Percentiles rank a stretch among this genome's conserved stretches.
These are phyloP conservation scores for Gorsachius magnificus DNA, from an alignment of 2,797 vertebrate genomes.

Conservation along the genomic window DNA sequence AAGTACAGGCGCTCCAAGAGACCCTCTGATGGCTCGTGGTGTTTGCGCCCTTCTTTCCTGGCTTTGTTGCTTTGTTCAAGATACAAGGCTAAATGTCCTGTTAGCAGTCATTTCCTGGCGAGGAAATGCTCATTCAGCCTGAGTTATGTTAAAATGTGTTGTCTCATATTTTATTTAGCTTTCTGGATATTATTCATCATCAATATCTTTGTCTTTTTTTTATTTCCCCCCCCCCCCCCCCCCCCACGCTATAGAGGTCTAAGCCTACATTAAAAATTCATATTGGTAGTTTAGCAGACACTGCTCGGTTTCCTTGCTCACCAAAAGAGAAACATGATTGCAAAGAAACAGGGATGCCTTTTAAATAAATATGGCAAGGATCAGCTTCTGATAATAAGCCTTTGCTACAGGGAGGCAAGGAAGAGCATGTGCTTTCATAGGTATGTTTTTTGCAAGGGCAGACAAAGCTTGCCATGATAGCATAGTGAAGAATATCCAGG, in stretches of 20 bases:
- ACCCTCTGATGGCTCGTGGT: background rate
- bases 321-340: background rate
- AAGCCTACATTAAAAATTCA: background rate
- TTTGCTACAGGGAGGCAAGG: background rate
- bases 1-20: background rate
- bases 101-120: background rate
- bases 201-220: background rate
- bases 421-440: background rate
- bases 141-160: background rate
- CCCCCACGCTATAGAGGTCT: accelerated
- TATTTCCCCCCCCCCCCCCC: no score
- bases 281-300: background rate
- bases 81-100: background rate
- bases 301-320: background rate
- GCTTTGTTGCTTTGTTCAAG: background rate
- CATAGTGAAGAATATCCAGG: background rate
- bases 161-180: background rate
- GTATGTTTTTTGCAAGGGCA: background rate
- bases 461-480: background rate
- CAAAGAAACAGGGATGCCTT: background rate
- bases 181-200: background rate
- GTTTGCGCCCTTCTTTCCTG: background rate
- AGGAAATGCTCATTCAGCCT: background rate
- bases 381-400: background rate
- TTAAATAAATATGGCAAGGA: background rate